phyloP scores from a whole-genome alignment of 2,888 invertebrate genomes.

The Luperina testacea region DNA sequence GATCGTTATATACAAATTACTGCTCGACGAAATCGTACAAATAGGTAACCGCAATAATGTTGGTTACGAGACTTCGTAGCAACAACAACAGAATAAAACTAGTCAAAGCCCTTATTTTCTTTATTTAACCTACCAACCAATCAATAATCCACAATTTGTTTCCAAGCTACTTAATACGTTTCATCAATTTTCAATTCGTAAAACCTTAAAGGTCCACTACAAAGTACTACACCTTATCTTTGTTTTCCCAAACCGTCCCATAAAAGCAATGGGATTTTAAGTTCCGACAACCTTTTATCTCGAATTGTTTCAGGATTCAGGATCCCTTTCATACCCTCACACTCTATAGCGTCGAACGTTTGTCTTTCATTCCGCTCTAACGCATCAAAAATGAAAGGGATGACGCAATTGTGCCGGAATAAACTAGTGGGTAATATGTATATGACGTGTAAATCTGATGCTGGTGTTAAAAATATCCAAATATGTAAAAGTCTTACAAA shows the following conservation, averaged over 20 bases:
- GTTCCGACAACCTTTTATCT: constrained; percentile 67
- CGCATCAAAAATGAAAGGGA: constrained; percentile 2
- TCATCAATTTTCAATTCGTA: constrained; percentile 46
- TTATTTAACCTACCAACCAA: not conserved
- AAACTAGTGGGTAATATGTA: not conserved
- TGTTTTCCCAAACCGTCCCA: constrained; percentile 65
- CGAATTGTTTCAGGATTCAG: constrained; percentile 66
- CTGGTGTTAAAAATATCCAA: constrained; percentile 1
- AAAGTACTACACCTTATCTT: constrained; percentile 46
- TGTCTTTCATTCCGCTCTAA: constrained; percentile 13
- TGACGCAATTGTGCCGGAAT: not conserved
- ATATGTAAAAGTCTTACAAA: not conserved
- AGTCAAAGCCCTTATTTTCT: not conserved
- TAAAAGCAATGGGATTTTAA: constrained; percentile 66
- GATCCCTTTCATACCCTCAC: constrained; percentile 17
- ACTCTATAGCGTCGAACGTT: constrained; percentile 34
- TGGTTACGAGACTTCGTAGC: too few relatives aligned
- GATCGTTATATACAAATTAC: too few relatives aligned
- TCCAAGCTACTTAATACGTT: constrained; percentile 29
- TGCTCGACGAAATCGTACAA: too few relatives aligned
- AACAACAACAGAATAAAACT: too few relatives aligned
- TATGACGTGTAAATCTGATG: constrained; percentile 18
- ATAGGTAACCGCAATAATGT: too few relatives aligned
- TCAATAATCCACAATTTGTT: not conserved
- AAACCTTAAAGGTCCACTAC: constrained; percentile 39